phyloP scores from a whole-genome alignment of 1,140 invertebrate genomes.

The Megathymus violae region DNA sequence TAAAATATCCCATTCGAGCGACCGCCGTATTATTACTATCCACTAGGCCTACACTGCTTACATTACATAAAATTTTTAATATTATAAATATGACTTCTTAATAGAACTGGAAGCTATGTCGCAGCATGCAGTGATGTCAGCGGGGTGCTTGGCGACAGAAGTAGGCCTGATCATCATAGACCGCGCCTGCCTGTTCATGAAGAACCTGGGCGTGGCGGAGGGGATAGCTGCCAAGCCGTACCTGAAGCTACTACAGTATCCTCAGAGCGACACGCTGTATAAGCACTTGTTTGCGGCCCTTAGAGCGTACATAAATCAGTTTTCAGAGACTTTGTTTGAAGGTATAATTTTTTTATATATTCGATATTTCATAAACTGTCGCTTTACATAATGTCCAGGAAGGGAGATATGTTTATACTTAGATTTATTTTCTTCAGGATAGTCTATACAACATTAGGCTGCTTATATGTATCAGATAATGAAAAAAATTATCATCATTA shows the following conservation, averaged over 20 bases:
- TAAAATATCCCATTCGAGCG: too few relatives aligned
- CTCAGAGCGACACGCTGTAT: slow-evolving; percentile 95
- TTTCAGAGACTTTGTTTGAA: slow-evolving; percentile 92
- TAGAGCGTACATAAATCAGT: slow-evolving; percentile 96
- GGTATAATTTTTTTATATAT: slow-evolving; percentile 78
- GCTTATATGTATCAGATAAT: too few relatives aligned
- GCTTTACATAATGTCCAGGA: too few relatives aligned
- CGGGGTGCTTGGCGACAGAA: slow-evolving; percentile 95
- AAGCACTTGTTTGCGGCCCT: slow-evolving; percentile 96
- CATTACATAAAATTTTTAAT: too few relatives aligned
- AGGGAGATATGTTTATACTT: too few relatives aligned
- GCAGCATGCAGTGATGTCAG: slow-evolving; percentile 88
- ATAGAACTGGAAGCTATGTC: slow-evolving; percentile 85
- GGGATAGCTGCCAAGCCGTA: slow-evolving; percentile 92
- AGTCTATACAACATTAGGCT: too few relatives aligned
- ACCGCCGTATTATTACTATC: too few relatives aligned
- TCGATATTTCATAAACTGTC: neutral
- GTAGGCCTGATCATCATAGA: slow-evolving; percentile 94
- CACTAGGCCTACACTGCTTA: too few relatives aligned
- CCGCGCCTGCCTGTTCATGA: slow-evolving; percentile 92
- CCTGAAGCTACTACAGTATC: slow-evolving; percentile 92
- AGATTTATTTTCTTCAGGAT: too few relatives aligned
- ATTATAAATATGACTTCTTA: too few relatives aligned
- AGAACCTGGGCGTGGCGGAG: slow-evolving; percentile 90
- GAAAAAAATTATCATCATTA: too few relatives aligned